Conservation (phyloP, 1,140 invertebrate genomes). For the Brachionus angularis region DNA sequence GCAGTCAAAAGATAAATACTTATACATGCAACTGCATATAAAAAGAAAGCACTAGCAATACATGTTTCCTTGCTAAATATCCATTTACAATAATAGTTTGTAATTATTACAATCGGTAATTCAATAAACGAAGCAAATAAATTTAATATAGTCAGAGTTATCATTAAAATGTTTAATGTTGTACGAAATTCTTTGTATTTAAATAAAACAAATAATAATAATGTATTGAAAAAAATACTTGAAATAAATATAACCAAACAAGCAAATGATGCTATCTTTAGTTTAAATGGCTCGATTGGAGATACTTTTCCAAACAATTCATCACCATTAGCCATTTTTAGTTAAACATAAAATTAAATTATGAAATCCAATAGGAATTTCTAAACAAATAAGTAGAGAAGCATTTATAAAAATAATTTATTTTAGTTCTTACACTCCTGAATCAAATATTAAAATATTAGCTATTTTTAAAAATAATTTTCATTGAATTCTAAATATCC, state of each 20-base stretch:
- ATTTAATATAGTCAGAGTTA: constrained; percentile 11
- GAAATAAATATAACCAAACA: background rate
- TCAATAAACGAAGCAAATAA: background rate
- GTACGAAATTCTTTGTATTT: background rate
- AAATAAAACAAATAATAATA: constrained; percentile 7
- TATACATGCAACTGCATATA: constrained; percentile 3
- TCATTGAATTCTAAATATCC: too few relatives aligned
- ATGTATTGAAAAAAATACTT: background rate
- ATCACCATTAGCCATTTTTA: too few relatives aligned
- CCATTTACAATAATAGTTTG: constrained; percentile 28
- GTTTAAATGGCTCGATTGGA: background rate
- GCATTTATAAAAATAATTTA: too few relatives aligned
- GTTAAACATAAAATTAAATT: too few relatives aligned
- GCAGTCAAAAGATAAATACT: constrained; percentile 30
- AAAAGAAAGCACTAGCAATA: background rate
- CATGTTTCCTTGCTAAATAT: background rate
- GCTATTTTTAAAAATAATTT: too few relatives aligned
- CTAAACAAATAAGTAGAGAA: too few relatives aligned
- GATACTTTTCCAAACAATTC: too few relatives aligned
- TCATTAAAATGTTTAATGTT: constrained; percentile 10
- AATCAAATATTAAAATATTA: too few relatives aligned
- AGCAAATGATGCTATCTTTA: background rate
- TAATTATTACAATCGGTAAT: constrained; percentile 1
- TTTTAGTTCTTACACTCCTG: too few relatives aligned
- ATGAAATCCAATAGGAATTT: too few relatives aligned